These are phyloP conservation scores for Haplochromis burtoni DNA, from an alignment of 2,113 vertebrate species.

Conservation along the genomic window DNA sequence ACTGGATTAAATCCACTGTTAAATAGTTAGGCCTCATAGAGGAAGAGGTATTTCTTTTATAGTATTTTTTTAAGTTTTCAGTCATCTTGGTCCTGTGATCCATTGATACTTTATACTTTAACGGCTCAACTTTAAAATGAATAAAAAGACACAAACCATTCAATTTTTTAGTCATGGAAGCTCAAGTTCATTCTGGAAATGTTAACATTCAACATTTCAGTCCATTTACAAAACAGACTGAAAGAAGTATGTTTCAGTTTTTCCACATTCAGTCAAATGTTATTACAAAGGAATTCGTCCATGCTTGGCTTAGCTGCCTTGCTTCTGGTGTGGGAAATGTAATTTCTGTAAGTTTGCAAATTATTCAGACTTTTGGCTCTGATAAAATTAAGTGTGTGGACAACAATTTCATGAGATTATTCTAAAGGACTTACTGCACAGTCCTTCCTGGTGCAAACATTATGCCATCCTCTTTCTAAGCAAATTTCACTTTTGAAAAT, in stretches of 20 bases:
- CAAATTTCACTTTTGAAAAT: neutral
- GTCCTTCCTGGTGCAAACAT: neutral
- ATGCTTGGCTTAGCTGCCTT: neutral
- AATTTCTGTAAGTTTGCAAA: neutral
- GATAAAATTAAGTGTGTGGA: neutral
- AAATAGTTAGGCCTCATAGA: neutral
- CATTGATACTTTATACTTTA: neutral
- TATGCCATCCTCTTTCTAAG: neutral
- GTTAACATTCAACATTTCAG: neutral
- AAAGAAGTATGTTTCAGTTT: neutral
- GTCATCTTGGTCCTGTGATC: neutral
- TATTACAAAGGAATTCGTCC: neutral
- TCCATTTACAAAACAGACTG: neutral
- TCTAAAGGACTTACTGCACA: neutral
- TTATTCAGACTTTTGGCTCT: neutral
- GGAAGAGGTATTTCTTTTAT: neutral
- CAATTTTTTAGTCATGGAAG: neutral
- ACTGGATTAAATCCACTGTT: neutral
- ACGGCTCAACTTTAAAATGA: neutral
- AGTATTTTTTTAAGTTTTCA: neutral
- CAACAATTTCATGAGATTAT: neutral
- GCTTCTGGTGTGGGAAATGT: neutral
- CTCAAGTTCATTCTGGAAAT: neutral
- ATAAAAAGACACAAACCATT: neutral
- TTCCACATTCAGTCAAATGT: neutral